Base-by-base conservation (phyloP, 1,140 invertebrate species). In the Trialeurodes vaporariorum region DNA sequence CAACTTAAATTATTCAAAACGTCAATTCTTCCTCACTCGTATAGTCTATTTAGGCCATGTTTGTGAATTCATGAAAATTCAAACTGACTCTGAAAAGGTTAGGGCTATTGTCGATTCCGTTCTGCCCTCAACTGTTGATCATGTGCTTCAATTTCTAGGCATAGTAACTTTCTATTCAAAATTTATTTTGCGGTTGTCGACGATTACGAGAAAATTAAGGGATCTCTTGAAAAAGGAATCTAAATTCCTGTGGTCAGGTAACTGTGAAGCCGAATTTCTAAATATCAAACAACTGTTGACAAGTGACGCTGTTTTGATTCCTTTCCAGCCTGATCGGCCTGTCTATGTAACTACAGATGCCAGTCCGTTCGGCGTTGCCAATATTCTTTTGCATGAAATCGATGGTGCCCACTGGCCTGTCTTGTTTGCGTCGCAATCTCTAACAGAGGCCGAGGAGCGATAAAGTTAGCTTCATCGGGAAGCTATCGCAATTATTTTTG, bases 391-490 rank as follows among this genome's bases (percentile, higher is more conserved):
- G 1, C 82, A 84, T 67, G 71, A 75, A 24, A 74, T 80, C 70
- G 76, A 74, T 21, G 75, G 73, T 21, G 58, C 49, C 1, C 78
- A 81, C 70, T 68, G 69, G 68, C 79, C 80, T 1, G 76, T 83
- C 25, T 76, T 76, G 2, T 82, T 79, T 73, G 76, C 76, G 2
- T 82, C 77, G 0, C 60, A 79, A 67, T 76, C 75, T 1, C 67
- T 84, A 22, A 74, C 71, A 23, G 27, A 67, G 27, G 72, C 79
- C 22, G 81, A 84, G 72, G 72, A 70, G 66, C 59, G 60, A 23
- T 82, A 83, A 64, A 65, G 75, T 12, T 78, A 80, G 69, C 76
- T 82, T 26, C 78, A 84, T 59, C 80, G 77, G 68, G 81, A 85
- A 73, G 76, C 75, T 25, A 67, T 81, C 12, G 74, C 75, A 74